phyloP scores from a whole-genome alignment of 2,113 vertebrate species.

The Kryptolebias marmoratus region DNA sequence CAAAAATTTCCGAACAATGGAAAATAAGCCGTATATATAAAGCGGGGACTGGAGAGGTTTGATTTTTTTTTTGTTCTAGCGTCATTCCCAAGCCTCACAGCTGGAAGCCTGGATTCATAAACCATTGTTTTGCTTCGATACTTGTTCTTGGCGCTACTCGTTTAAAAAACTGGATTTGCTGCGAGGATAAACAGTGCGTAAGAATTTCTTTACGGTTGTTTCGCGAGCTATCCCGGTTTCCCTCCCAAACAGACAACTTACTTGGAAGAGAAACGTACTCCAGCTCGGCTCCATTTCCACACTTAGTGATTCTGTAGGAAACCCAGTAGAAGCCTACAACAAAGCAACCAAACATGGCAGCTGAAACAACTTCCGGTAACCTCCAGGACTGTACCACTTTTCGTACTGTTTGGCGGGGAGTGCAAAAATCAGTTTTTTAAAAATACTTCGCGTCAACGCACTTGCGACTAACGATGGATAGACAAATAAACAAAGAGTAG shows the following conservation, averaged over 20 bases:
- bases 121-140: slow-evolving; percentile 82
- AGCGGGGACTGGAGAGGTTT: slow-evolving; percentile 29
- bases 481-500: accelerated
- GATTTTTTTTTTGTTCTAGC: slow-evolving; percentile 75
- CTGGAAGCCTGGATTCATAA: slow-evolving; percentile 83
- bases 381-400: slow-evolving; percentile 81
- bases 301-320: slow-evolving; percentile 84
- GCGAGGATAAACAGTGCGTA: slow-evolving; percentile 11
- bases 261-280: slow-evolving; percentile 92
- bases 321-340: slow-evolving; percentile 89
- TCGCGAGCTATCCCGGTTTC: slow-evolving; percentile 28
- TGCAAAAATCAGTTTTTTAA: background rate
- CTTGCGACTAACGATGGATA: background rate
- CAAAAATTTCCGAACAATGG: background rate
- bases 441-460: accelerated
- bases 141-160: slow-evolving; percentile 67
- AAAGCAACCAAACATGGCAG: slow-evolving; percentile 93
- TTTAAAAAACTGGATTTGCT: slow-evolving; percentile 57
- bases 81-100: slow-evolving; percentile 82
- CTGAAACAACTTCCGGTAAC: slow-evolving; percentile 90
- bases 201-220: slow-evolving; percentile 7
- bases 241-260: slow-evolving; percentile 73
- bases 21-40: slow-evolving; percentile 25
- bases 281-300: slow-evolving; percentile 92
- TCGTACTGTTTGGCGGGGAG: slow-evolving; percentile 28